Evolutionary conservation across 2,888 invertebrate genomes (phyloP).

Genomic region (Andricus curvator): DNA sequence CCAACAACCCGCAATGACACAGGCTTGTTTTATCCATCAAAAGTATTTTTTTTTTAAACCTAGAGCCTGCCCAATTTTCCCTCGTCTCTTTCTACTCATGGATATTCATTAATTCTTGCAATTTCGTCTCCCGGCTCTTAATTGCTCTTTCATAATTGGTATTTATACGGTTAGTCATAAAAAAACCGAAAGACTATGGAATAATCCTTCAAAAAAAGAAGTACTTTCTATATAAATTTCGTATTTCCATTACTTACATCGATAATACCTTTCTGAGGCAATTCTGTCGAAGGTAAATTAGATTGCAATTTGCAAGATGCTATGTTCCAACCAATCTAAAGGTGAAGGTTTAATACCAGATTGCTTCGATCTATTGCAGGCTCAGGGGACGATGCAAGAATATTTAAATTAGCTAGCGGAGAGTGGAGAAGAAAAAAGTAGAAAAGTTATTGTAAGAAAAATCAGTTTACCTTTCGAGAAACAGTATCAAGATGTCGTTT

Average conservation of each 20-base stretch:
- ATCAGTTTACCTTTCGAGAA: constrained; percentile 6
- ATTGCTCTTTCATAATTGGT: background rate
- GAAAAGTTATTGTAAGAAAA: constrained; percentile 12
- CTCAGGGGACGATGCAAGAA: constrained; percentile 37
- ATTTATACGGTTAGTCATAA: background rate
- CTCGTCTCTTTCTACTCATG: background rate
- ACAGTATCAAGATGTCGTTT: background rate
- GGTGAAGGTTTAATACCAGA: constrained; percentile 36
- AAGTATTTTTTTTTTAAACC: no score
- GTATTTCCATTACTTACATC: constrained; percentile 7
- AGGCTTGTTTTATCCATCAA: background rate
- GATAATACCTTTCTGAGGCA: constrained; percentile 18
- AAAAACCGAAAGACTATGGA: background rate
- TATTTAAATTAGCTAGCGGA: constrained; percentile 33
- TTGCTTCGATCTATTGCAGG: constrained; percentile 39
- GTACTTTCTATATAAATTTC: background rate
- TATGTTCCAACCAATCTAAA: constrained; percentile 38
- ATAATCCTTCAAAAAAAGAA: background rate
- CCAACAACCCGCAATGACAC: background rate
- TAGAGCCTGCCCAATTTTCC: background rate
- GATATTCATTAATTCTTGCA: background rate
- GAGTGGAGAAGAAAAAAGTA: background rate
- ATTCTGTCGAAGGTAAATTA: constrained; percentile 35
- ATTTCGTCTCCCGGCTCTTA: background rate
- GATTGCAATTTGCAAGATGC: constrained; percentile 34